Conservation (phyloP, 2,113 vertebrate species). For the Pagrus major region DNA sequence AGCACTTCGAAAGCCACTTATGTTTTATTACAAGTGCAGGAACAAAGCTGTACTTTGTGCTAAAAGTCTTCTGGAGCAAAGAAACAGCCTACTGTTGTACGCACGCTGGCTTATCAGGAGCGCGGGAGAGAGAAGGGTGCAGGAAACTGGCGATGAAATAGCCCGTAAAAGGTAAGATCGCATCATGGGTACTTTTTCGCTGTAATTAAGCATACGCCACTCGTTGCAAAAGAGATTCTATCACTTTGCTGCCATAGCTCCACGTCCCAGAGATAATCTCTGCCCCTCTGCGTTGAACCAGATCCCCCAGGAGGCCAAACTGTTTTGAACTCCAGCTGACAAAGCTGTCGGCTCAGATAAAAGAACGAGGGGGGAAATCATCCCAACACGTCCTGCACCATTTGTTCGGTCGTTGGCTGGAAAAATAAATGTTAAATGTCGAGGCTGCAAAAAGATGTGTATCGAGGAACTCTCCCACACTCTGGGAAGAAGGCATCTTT, state of each 20-base stretch:
- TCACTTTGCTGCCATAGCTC: conserved; percentile 69
- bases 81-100: conserved; percentile 15
- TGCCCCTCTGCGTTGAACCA: conserved; percentile 63
- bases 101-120: conserved; percentile 53
- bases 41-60: conserved; percentile 52
- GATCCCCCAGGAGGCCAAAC: conserved; percentile 73
- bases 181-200: conserved; percentile 82
- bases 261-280: conserved; percentile 70
- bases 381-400: conserved; percentile 78
- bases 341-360: conserved; percentile 77
- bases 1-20: not conserved
- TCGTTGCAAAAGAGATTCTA: conserved; percentile 79
- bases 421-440: conserved; percentile 81
- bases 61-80: not conserved
- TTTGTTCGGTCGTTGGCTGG: conserved; percentile 76
- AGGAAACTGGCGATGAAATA: conserved; percentile 78
- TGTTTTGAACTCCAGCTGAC: conserved; percentile 81
- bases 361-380: conserved; percentile 69
- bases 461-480: conserved; percentile 85
- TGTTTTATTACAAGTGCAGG: conserved; percentile 31
- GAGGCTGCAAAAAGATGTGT: conserved; percentile 75
- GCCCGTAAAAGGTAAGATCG: conserved; percentile 77
- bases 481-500: conserved; percentile 43
- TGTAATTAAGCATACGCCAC: conserved; percentile 78
- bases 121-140: conserved; percentile 27